These are phyloP conservation scores for Myanophis thanlyinensis DNA, from an alignment of 2,113 vertebrate genomes.

Conservation along the genomic window DNA sequence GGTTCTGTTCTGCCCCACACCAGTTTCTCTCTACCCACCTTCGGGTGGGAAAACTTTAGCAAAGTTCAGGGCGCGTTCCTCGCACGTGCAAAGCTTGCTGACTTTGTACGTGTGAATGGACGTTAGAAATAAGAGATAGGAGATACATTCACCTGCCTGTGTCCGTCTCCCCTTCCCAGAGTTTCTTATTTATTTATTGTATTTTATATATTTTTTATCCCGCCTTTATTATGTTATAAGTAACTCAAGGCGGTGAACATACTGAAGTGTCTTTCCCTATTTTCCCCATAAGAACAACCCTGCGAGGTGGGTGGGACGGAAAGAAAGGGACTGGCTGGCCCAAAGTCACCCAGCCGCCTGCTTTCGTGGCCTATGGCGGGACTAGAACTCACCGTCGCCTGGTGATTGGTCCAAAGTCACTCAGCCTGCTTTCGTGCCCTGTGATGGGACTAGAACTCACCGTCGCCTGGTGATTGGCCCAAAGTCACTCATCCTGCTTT, in stretches of 20 bases:
- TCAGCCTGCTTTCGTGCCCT: too few species aligned
- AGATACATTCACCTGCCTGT: neutral
- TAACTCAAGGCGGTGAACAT: neutral
- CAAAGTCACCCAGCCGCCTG: too few species aligned
- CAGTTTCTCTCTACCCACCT: neutral
- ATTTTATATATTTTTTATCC: neutral
- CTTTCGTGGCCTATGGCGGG: too few species aligned
- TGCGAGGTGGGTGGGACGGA: neutral
- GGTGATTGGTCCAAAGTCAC: too few species aligned
- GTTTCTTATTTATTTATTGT: neutral
- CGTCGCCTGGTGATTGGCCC: too few species aligned
- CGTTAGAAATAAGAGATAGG: neutral
- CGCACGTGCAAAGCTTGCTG: neutral
- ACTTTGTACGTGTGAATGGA: neutral
- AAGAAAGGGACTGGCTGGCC: neutral
- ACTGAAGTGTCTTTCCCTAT: too few species aligned
- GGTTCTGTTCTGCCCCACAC: too few species aligned
- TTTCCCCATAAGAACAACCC: too few species aligned
- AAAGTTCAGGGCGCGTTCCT: neutral
- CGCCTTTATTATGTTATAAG: neutral
- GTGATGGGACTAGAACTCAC: too few species aligned
- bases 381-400: too few species aligned
- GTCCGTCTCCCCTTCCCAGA: neutral
- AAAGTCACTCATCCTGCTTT: too few species aligned
- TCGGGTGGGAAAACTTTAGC: neutral